Evolutionary conservation across 2,888 invertebrate species (phyloP).

Genomic region (Clunio marinus): DNA sequence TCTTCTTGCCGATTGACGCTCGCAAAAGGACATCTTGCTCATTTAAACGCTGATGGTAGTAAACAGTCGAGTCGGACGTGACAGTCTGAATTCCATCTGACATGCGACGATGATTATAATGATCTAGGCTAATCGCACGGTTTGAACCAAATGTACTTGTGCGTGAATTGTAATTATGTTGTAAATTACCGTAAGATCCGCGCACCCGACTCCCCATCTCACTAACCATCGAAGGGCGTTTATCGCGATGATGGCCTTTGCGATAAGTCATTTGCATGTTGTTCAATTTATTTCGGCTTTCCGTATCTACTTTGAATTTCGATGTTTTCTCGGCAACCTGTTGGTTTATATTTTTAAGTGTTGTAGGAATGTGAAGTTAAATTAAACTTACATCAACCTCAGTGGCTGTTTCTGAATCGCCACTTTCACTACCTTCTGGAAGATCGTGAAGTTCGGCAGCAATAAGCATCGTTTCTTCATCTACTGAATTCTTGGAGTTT

Average conservation of each 20-base stretch:
- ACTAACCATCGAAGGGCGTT: constrained; percentile 53
- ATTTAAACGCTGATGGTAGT: constrained; percentile 49
- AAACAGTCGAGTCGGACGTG: constrained; percentile 51
- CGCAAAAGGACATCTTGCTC: constrained; percentile 43
- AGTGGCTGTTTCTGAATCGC: constrained; percentile 64
- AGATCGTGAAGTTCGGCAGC: constrained; percentile 55
- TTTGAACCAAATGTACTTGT: constrained; percentile 47
- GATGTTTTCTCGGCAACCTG: constrained; percentile 64
- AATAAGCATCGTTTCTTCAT: constrained; percentile 52
- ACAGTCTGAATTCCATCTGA: constrained; percentile 51
- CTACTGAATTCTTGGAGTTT: constrained; percentile 55
- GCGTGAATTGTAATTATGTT: constrained; percentile 50
- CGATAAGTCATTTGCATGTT: background rate
- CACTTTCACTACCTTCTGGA: constrained; percentile 58
- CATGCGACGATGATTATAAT: constrained; percentile 51
- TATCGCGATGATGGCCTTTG: constrained; percentile 60
- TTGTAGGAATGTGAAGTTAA: no score
- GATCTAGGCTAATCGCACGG: constrained; percentile 51
- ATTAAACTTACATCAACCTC: constrained; percentile 68
- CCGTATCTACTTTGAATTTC: constrained; percentile 72
- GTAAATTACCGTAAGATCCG: constrained; percentile 52
- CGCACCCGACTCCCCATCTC: constrained; percentile 51
- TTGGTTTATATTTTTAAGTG: no score
- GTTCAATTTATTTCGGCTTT: constrained; percentile 57
- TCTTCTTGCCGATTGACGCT: background rate